A percentile compares a stretch with the other conserved stretches of the same genome.
Conservation (phyloP, 23 tunicate genomes). For the Ascidia mentula region DNA sequence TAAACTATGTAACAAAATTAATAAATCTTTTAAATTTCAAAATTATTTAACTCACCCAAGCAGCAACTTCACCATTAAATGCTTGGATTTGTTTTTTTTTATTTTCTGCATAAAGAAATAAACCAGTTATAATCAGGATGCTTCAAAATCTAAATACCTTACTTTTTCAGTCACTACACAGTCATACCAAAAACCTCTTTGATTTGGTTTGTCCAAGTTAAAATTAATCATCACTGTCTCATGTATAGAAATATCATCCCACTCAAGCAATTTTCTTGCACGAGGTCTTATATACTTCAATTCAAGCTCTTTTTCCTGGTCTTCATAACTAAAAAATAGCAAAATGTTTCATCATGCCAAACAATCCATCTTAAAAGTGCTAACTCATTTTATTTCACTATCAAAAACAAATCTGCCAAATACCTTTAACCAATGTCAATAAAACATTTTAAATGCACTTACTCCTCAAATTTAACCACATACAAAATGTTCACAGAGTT, state of each 20-base stretch:
- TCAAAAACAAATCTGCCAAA: no score
- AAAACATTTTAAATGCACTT: no score
- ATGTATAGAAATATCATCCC: conserved; percentile 59
- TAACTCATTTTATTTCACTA: no score
- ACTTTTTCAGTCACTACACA: conserved; percentile 48
- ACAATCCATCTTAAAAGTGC: no score
- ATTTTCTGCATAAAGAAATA: conserved; percentile 21
- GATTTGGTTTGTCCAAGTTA: conserved; percentile 61
- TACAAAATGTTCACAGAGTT: conserved; percentile 3
- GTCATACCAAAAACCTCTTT: conserved; percentile 93
- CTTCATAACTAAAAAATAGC: conserved; percentile 34
- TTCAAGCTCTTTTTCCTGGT: conserved; percentile 17
- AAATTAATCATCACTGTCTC: conserved; percentile 75
- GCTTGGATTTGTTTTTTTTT: conserved; percentile 37
- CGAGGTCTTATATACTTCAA: conserved; percentile 49
- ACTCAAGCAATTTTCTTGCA: conserved; percentile 68
- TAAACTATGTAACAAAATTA: no score
- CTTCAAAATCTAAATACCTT: no score
- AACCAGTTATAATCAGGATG: no score
- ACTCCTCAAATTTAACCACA: conserved; percentile 74
- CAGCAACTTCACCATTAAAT: conserved; percentile 44
- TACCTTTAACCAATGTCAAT: no score
- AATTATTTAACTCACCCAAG: conserved; percentile 62
- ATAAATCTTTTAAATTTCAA: no score
- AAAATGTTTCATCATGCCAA: no score